These are phyloP conservation scores for Aplidium turbinatum DNA, from an alignment of 23 tunicate species.

Conservation along the genomic window DNA sequence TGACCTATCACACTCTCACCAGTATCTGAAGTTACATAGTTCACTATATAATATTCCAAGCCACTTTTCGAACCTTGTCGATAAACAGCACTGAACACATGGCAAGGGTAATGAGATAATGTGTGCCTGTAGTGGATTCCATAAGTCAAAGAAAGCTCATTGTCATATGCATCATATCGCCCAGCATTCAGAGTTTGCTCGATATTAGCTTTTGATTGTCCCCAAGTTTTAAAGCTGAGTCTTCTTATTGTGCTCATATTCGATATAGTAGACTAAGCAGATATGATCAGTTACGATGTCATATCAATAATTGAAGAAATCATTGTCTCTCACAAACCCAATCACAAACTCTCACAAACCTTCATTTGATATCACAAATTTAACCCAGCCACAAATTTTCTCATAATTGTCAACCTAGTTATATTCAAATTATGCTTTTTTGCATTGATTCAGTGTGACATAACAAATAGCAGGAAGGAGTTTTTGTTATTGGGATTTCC, in stretches of 20 bases:
- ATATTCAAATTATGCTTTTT: too few relatives aligned
- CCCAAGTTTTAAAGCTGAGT: conserved; percentile 20
- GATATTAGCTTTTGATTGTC: conserved; percentile 25
- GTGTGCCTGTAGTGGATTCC: conserved; percentile 55
- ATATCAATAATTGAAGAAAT: too few relatives aligned
- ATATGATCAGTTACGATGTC: too few relatives aligned
- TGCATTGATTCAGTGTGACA: too few relatives aligned
- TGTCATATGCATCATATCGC: conserved; percentile 8
- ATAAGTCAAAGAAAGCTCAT: conserved; percentile 36
- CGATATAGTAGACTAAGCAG: too few relatives aligned
- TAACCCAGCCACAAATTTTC: too few relatives aligned
- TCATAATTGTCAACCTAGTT: too few relatives aligned
- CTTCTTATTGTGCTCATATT: conserved; percentile 28
- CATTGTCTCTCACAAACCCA: too few relatives aligned
- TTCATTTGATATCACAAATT: too few relatives aligned
- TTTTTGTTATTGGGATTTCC: too few relatives aligned
- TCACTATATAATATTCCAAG: conserved; percentile 48
- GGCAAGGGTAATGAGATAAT: conserved; percentile 62
- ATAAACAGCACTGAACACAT: conserved; percentile 35
- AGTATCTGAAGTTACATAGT: conserved; percentile 45
- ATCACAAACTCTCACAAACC: too few relatives aligned
- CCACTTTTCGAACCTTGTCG: conserved; percentile 26
- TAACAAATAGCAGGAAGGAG: too few relatives aligned
- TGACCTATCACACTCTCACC: conserved; percentile 49
- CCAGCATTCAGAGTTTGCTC: conserved; percentile 16